A percentile compares a stretch with the other conserved stretches of the same genome.
Conservation (phyloP, 2,888 invertebrate genomes). For the Hesperia comma region DNA sequence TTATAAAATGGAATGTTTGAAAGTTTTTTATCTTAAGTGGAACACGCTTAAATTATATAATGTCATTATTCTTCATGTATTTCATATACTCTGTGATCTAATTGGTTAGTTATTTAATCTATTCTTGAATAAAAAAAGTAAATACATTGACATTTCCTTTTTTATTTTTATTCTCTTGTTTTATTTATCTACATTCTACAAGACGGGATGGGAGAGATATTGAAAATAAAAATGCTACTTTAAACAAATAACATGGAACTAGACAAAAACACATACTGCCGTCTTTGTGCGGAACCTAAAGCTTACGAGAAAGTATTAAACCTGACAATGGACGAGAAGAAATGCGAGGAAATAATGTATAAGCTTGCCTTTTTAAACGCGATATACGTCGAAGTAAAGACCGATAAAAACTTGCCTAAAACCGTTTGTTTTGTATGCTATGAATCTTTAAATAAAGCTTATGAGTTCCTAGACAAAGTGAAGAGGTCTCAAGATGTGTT, state of each 20-base stretch:
- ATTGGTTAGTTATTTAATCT: too few relatives aligned
- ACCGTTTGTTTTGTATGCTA: conserved; percentile 71
- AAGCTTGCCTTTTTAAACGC: conserved; percentile 70
- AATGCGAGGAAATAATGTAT: conserved; percentile 56
- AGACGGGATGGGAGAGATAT: conserved; percentile 44
- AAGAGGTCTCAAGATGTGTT: conserved; percentile 63
- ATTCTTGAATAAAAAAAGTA: not conserved
- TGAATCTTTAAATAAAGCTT: conserved; percentile 67
- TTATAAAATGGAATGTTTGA: too few relatives aligned
- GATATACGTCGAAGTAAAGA: conserved; percentile 64
- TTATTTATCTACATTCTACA: conserved; percentile 32
- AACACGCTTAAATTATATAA: too few relatives aligned
- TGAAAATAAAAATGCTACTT: conserved; percentile 10
- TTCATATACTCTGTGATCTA: too few relatives aligned
- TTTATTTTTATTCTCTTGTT: conserved; percentile 33
- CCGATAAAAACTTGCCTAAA: conserved; percentile 60
- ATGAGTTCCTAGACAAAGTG: conserved; percentile 62
- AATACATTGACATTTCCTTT: not conserved
- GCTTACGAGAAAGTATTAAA: conserved; percentile 61
- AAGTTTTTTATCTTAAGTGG: too few relatives aligned
- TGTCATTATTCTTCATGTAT: too few relatives aligned
- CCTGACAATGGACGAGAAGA: conserved; percentile 50
- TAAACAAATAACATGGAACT: conserved; percentile 49
- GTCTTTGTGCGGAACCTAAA: conserved; percentile 69
- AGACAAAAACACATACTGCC: conserved; percentile 60